These are phyloP conservation scores for Amphilophus citrinellus DNA, from an alignment of 2,113 vertebrate genomes.

Conservation along the genomic window DNA sequence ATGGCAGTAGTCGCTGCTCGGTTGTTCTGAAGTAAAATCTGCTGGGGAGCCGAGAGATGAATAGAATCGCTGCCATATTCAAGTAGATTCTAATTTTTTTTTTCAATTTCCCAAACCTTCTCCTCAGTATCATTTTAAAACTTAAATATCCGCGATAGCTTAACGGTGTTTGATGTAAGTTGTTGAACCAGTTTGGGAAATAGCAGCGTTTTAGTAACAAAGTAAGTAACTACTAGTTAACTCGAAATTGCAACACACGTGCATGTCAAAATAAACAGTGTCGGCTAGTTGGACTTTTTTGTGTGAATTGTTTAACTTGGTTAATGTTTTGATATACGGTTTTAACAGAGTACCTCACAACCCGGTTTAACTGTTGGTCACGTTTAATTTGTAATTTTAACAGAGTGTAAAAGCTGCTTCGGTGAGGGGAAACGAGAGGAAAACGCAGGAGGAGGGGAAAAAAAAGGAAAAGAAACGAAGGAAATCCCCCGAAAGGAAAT, in stretches of 20 bases:
- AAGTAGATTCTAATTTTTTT: not conserved
- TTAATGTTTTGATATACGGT: not conserved
- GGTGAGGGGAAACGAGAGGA: constrained; percentile 62
- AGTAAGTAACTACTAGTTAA: not conserved
- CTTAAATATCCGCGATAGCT: not conserved
- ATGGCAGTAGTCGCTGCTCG: not conserved
- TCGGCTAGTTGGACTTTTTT: not conserved
- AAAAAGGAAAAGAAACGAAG: constrained; percentile 63
- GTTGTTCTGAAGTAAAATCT: constrained; percentile 16
- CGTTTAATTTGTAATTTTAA: constrained; percentile 48
- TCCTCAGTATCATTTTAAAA: not conserved
- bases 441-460: constrained; percentile 32
- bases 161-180: constrained; percentile 4
- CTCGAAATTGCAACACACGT: not conserved
- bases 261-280: constrained; percentile 14
- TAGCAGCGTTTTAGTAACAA: constrained; percentile 1
- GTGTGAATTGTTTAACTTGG: not conserved
- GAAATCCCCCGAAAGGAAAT: constrained; percentile 84
- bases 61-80: not conserved
- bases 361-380: not conserved
- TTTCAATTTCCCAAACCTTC: fast-evolving
- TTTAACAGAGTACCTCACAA: not conserved
- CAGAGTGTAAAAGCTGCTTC: constrained; percentile 56
- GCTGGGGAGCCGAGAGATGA: not conserved
- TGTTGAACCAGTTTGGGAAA: constrained; percentile 42